phyloP scores from a whole-genome alignment of 2,888 invertebrate species.

The Elegia similella region DNA sequence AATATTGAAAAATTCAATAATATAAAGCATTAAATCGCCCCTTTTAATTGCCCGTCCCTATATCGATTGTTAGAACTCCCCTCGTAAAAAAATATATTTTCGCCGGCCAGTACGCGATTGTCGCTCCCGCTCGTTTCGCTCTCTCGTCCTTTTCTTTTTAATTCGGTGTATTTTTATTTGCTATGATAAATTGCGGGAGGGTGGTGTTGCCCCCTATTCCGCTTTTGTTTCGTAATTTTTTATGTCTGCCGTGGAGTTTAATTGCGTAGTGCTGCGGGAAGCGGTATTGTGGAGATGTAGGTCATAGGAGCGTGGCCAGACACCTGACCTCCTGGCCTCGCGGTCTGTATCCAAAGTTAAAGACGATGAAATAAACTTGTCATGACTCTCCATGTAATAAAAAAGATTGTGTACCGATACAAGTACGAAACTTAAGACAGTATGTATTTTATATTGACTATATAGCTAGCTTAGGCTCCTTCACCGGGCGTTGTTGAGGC shows the following conservation, averaged over 20 bases:
- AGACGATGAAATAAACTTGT: too few relatives aligned
- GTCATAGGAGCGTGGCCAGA: slow-evolving; percentile 57
- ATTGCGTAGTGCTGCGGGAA: slow-evolving; percentile 74
- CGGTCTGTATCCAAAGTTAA: too few relatives aligned
- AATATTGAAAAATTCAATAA: slow-evolving; percentile 38
- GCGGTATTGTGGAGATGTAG: slow-evolving; percentile 73
- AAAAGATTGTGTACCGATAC: too few relatives aligned
- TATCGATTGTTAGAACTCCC: slow-evolving; percentile 12
- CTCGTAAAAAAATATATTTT: slow-evolving; percentile 62
- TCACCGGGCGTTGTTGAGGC: too few relatives aligned
- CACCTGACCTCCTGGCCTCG: slow-evolving; percentile 64
- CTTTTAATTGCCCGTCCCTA: slow-evolving; percentile 45
- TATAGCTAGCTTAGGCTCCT: too few relatives aligned
- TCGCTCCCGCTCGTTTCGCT: slow-evolving; percentile 62
- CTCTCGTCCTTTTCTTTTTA: slow-evolving; percentile 78
- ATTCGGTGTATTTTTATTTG: slow-evolving; percentile 79
- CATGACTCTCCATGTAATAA: too few relatives aligned
- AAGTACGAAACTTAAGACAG: too few relatives aligned
- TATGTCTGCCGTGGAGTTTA: slow-evolving; percentile 78
- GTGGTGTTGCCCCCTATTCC: slow-evolving; percentile 45
- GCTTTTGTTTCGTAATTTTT: slow-evolving; percentile 80
- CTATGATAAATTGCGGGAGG: slow-evolving; percentile 76
- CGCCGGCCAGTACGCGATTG: slow-evolving; percentile 58
- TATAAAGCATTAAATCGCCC: slow-evolving; percentile 43
- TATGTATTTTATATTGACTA: too few relatives aligned